These are phyloP conservation scores for Heteromurus nitidus DNA, from an alignment of 2,888 invertebrate genomes.

Conservation along the genomic window DNA sequence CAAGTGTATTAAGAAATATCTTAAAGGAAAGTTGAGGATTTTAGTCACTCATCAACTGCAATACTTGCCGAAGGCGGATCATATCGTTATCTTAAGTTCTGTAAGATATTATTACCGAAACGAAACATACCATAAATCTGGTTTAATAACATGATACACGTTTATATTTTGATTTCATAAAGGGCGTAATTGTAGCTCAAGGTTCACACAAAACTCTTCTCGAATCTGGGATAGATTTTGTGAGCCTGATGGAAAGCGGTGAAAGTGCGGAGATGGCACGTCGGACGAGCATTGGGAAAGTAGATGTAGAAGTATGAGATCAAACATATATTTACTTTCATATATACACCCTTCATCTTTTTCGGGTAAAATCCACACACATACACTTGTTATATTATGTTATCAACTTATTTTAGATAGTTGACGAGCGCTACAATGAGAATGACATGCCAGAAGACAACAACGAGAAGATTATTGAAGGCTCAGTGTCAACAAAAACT, in stretches of 20 bases:
- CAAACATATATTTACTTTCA: not conserved
- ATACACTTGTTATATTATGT: not conserved
- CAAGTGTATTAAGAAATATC: conserved; percentile 75
- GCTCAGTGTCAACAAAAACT: conserved; percentile 68
- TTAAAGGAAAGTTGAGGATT: conserved; percentile 82
- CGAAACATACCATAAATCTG: no score
- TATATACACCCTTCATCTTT: no score
- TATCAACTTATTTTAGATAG: conserved; percentile 6
- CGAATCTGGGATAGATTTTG: conserved; percentile 74
- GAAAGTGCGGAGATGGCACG: conserved; percentile 69
- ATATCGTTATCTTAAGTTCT: conserved; percentile 79
- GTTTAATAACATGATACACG: not conserved
- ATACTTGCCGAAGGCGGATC: conserved; percentile 75
- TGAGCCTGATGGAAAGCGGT: conserved; percentile 74
- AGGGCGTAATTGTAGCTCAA: conserved; percentile 79
- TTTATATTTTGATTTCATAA: not conserved
- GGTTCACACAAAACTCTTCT: conserved; percentile 80
- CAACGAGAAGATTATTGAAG: conserved; percentile 69
- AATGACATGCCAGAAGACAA: conserved; percentile 66
- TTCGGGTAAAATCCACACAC: not conserved
- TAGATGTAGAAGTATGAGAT: conserved; percentile 41
- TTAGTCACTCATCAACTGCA: conserved; percentile 91
- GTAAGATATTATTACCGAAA: conserved; percentile 74
- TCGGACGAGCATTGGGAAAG: conserved; percentile 60
- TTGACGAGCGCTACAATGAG: conserved; percentile 44